phyloP scores from a whole-genome alignment of 2,113 vertebrate species.

The Pygoscelis antarcticus region DNA sequence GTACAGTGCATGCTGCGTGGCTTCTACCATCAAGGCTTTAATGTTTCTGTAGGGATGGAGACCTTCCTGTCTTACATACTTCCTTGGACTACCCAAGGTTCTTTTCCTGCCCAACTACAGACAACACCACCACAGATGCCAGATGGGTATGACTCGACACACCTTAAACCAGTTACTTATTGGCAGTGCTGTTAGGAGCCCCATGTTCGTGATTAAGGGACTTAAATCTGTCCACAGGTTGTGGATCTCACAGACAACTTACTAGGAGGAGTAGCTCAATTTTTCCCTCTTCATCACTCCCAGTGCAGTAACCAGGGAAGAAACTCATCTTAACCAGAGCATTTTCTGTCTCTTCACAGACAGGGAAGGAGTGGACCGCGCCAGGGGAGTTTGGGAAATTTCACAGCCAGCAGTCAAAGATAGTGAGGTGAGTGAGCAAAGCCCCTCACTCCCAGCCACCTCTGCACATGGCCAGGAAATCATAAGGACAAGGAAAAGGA shows the following conservation, averaged over 20 bases:
- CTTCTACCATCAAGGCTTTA: neutral
- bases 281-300: neutral
- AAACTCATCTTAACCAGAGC: neutral
- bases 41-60: neutral
- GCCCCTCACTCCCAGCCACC: neutral
- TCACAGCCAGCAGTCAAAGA: slow-evolving; percentile 85
- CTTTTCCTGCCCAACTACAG: neutral
- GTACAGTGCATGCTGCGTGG: slow-evolving; percentile 68
- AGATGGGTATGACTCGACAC: neutral
- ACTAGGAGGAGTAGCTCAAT: neutral
- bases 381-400: slow-evolving; percentile 95
- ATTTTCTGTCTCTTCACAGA: slow-evolving; percentile 70
- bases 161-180: neutral
- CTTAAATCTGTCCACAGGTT: neutral
- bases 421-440: slow-evolving; percentile 81
- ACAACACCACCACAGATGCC: neutral
- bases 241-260: neutral
- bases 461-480: neutral
- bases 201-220: neutral
- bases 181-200: neutral
- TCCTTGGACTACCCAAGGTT: neutral
- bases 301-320: neutral
- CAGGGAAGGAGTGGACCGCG: slow-evolving; percentile 90
- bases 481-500: neutral
- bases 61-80: neutral